A percentile compares a stretch with the other conserved stretches of the same genome.
These are phyloP conservation scores for Dinoponera quadriceps DNA, from an alignment of 1,140 invertebrate species.

Conservation along the genomic window DNA sequence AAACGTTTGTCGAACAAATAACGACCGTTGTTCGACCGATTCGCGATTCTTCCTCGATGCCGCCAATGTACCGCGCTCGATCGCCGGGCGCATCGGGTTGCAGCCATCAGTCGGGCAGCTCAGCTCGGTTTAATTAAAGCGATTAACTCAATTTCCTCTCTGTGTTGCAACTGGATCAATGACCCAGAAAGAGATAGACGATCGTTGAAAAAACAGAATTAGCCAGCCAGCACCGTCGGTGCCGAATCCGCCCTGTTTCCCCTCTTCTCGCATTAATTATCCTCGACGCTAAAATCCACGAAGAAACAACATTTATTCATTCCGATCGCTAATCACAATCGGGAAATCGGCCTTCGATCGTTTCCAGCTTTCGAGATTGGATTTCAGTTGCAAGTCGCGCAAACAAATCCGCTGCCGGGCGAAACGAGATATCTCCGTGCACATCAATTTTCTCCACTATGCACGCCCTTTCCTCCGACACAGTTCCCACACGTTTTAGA, in stretches of 20 bases:
- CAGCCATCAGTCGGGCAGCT: slow-evolving; percentile 16
- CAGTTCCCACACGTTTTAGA: too few species aligned
- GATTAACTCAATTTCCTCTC: slow-evolving; percentile 16
- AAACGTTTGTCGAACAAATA: slow-evolving; percentile 39
- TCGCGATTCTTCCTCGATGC: slow-evolving; percentile 37
- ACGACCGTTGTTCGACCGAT: neutral
- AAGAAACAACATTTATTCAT: slow-evolving; percentile 17
- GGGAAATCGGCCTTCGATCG: too few species aligned
- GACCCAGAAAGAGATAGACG: slow-evolving; percentile 22
- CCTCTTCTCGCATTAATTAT: neutral
- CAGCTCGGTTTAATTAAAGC: neutral
- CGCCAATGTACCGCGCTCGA: neutral
- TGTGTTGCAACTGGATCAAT: slow-evolving; percentile 1
- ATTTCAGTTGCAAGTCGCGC: too few species aligned
- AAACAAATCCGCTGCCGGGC: too few species aligned
- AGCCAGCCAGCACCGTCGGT: neutral
- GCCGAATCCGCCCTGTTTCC: neutral
- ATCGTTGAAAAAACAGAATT: slow-evolving; percentile 9
- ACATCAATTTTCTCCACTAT: too few species aligned
- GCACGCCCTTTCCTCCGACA: too few species aligned
- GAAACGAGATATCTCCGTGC: too few species aligned
- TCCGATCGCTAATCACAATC: neutral
- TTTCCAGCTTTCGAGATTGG: too few species aligned
- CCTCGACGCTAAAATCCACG: neutral
- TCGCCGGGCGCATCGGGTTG: slow-evolving; percentile 7